Base-by-base conservation (phyloP, 2,797 vertebrate genomes). In the Mus caroli region DNA sequence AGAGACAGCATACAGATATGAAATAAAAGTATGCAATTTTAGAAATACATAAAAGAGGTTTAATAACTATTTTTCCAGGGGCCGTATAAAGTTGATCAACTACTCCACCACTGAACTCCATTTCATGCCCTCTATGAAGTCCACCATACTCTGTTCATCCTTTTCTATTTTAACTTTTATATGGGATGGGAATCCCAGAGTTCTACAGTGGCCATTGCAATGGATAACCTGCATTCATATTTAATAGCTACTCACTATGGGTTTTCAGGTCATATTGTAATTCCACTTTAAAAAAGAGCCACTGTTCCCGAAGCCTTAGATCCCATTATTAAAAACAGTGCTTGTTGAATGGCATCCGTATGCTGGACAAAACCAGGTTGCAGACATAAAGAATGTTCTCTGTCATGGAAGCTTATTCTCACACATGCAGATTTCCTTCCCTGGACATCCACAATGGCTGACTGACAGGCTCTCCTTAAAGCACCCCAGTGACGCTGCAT, bases 21-120 rank as follows among this genome's bases (percentile, higher is more conserved):
- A 79, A 96, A 46, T 71, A 95, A 90, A 75, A 54, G 94, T 88
- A 31, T 40, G 28, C 56, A 92, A 28, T 60, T 91, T 67, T 90
- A 40, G 52, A 67, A 78, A 80, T 20, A 8, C 40, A 75, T 37
- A 20, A 67, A 76, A 88, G 58, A 28, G 62, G 73, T 15, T 3
- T 22, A 43, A 22, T 34, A 69, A 43, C 26, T 56, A 12, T 17
- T 80, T 54, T 80, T 80, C 37, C 31, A 14, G 8, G 20, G 52
- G 13, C 3, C 37, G 13, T 11, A 0, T 12, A 58, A 34, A 19
- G 37, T 50, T 58, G 71, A 22, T 10, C 52, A 91, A 14, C 7
- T 54, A 6, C 15, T 43, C 10, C 14, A 54, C n/a, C 24, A 69
- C 7, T 56, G 60, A 46, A 28, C 28, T 83, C 12, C 9, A 46